Conservation (phyloP, 2,888 invertebrate genomes). For the Drosophila prostipennis region DNA sequence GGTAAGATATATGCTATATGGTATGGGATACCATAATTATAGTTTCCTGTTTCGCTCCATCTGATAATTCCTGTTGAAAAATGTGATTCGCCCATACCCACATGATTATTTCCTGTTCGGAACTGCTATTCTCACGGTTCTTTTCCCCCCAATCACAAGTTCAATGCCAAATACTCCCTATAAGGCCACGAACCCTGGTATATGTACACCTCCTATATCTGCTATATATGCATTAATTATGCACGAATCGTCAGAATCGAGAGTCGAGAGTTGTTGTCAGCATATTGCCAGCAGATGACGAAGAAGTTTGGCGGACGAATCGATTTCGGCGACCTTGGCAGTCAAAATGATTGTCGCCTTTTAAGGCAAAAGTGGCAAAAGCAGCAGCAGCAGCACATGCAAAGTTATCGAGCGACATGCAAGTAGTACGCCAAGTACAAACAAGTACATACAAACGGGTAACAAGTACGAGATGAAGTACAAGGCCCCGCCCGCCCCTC, state of each 20-base stretch:
- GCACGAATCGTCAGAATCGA: not conserved
- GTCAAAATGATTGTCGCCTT: constrained; percentile 68
- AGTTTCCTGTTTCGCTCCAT: not conserved
- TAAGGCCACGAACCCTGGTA: constrained; percentile 20
- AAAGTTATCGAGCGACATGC: constrained; percentile 22
- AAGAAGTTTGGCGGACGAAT: constrained; percentile 57
- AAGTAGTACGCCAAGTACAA: constrained; percentile 48
- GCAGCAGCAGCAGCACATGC: constrained; percentile 19
- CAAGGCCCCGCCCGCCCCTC: not conserved
- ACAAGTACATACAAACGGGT: not conserved
- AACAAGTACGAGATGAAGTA: constrained; percentile 18
- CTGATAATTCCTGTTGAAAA: not conserved
- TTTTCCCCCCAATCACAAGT: constrained; percentile 20
- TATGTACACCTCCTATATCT: constrained; percentile 22
- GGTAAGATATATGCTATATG: not conserved
- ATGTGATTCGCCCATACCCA: constrained; percentile 1
- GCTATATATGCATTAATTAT: constrained; percentile 22
- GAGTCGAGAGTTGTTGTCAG: constrained; percentile 36
- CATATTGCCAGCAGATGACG: constrained; percentile 54
- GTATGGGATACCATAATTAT: not conserved
- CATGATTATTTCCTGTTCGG: constrained; percentile 13
- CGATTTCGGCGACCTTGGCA: constrained; percentile 74
- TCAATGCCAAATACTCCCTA: constrained; percentile 35
- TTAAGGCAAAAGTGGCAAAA: constrained; percentile 53
- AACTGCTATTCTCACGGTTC: constrained; percentile 15